Base-by-base conservation (phyloP, 2,888 invertebrate species). In the Heliconius ismenius region DNA sequence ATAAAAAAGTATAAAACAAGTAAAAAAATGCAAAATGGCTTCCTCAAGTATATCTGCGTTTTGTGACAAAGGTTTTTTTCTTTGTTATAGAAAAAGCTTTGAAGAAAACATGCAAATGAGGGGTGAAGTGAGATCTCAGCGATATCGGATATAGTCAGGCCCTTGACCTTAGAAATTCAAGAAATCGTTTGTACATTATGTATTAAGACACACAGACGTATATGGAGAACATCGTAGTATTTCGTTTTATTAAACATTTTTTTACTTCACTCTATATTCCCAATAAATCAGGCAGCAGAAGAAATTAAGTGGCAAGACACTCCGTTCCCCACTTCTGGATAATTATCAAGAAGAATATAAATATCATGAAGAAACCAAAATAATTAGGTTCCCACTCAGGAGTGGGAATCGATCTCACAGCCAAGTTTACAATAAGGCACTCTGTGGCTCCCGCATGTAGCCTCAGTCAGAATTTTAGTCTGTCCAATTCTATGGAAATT, bases 61-160 rank as follows among this genome's bases (percentile, higher is more conserved):
- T 70, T 70, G 58, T 58, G 70, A 70, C 70, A 70, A 70, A 58
- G 70, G 36, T 58, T 58, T 58, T 28, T 32, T 70, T 58, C 70
- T 58, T 70, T 70, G 70, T 70, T n/a, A 68, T 68, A 58, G 58
- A 58, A 70, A 70, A 58, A 58, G 58, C 73, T 73, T 73, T 73
- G 73, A 73, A 26, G 73, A 73, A 72, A 73, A 62, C 39, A 62
- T 73, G 73, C 62, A 73, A 73, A 73, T 73, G 73, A 73, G 62
- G 60, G 73, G 62, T 26, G 73, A 62, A 73, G 54, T 69, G 73
- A 60, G 39, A 62, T 18, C 62, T 73, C 62, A 73, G 62, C 60
- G 39, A 73, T 73, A 73, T 73, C 43, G 73, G 70, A 36, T 32
- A 70, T 32, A 70, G 58, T 32, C 58, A n/a, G 58, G 32, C 70